Evolutionary conservation across 2,113 vertebrate genomes (phyloP).

Genomic region (Pangasianodon hypophthalmus): DNA sequence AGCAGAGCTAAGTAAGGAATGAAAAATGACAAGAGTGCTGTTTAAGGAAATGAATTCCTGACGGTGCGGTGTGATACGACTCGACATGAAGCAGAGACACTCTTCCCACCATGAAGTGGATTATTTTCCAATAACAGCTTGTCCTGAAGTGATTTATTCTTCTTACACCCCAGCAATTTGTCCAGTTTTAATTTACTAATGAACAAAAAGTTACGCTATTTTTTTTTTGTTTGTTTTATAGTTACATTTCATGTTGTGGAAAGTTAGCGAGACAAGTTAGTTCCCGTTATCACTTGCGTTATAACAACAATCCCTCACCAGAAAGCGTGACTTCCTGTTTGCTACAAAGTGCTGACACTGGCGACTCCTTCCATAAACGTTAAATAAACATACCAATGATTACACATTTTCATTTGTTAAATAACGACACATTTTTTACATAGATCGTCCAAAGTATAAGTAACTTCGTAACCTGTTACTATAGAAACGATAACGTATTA

Average conservation of each 20-base stretch:
- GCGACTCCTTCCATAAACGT: background rate
- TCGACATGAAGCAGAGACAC: background rate
- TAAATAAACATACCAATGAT: background rate
- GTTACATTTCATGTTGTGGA: background rate
- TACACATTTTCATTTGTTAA: background rate
- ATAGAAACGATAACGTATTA: background rate
- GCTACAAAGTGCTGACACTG: background rate
- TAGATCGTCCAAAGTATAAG: background rate
- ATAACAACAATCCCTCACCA: background rate
- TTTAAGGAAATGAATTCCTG: background rate
- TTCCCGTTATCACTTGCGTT: background rate
- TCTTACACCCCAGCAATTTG: background rate
- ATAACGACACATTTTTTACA: background rate
- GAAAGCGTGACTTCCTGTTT: background rate
- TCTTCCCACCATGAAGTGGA: background rate
- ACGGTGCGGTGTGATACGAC: background rate
- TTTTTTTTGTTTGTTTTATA: too few species aligned
- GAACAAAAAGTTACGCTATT: background rate
- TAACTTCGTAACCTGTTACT: background rate
- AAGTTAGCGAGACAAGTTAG: background rate
- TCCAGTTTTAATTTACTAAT: background rate
- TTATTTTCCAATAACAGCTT: background rate
- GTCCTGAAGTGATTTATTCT: background rate
- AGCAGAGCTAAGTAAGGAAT: background rate
- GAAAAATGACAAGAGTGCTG: background rate